These are phyloP conservation scores for Phytoseiulus persimilis DNA, from an alignment of 2,888 invertebrate species.

Conservation along the genomic window DNA sequence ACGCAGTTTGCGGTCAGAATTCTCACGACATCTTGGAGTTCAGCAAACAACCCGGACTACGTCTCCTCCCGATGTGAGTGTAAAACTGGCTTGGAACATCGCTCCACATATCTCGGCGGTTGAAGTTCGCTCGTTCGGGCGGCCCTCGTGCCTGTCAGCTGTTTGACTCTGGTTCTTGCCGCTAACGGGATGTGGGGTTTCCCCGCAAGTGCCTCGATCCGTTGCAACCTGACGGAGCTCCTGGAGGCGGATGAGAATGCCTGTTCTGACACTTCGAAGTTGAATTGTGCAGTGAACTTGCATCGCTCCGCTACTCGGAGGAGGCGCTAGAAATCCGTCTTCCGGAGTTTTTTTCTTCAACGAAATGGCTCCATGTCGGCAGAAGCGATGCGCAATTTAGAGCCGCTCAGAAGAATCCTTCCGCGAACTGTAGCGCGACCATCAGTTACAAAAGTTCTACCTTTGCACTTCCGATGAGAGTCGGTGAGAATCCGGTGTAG, in stretches of 20 bases:
- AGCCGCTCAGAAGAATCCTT: too few relatives aligned
- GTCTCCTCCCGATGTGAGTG: not conserved
- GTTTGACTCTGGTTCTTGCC: not conserved
- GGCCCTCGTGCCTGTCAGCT: not conserved
- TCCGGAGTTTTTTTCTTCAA: too few relatives aligned
- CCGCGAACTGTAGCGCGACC: too few relatives aligned
- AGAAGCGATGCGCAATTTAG: too few relatives aligned
- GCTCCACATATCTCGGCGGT: not conserved
- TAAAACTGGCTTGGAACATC: not conserved
- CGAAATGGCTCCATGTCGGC: too few relatives aligned
- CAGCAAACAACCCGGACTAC: not conserved
- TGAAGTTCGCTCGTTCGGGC: not conserved
- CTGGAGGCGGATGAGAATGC: not conserved
- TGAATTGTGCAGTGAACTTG: too few relatives aligned
- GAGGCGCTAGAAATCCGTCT: too few relatives aligned
- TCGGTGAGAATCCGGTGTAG: too few relatives aligned
- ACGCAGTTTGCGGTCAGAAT: not conserved
- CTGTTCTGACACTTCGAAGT: too few relatives aligned
- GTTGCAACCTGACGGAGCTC: not conserved
- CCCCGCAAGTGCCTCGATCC: not conserved
- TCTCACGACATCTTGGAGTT: not conserved
- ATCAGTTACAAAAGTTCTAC: too few relatives aligned
- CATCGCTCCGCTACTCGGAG: too few relatives aligned
- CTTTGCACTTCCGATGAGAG: too few relatives aligned
- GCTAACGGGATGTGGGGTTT: conserved; percentile 5